Evolutionary conservation across 1,140 invertebrate species (phyloP).

Genomic region (Bombus sibiricus): DNA sequence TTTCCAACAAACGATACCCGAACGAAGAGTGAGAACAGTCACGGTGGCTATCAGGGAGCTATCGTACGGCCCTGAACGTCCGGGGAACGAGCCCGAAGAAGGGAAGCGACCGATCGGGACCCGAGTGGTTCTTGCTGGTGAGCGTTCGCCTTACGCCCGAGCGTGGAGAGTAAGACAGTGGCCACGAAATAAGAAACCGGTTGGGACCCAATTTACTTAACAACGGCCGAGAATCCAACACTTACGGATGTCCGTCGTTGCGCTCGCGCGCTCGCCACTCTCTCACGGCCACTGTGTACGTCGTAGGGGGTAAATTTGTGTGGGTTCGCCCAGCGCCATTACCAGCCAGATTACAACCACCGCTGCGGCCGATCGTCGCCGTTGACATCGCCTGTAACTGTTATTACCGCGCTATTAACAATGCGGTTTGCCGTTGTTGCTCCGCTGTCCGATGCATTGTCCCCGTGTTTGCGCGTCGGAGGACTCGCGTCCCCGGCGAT

Average conservation of each 20-base stretch:
- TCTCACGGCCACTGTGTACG: conserved; percentile 10
- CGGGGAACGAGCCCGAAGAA: conserved; percentile 47
- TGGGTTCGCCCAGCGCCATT: conserved; percentile 47
- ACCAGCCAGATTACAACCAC: conserved; percentile 60
- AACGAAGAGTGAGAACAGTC: background rate
- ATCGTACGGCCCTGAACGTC: conserved; percentile 60
- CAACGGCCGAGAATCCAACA: conserved; percentile 82
- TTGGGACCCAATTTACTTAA: conserved; percentile 83
- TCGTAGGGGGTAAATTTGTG: conserved; percentile 58
- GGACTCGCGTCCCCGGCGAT: background rate
- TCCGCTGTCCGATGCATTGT: conserved; percentile 36
- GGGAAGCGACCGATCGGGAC: conserved; percentile 57
- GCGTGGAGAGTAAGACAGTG: conserved; percentile 80
- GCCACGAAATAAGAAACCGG: conserved; percentile 83
- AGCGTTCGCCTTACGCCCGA: conserved; percentile 50
- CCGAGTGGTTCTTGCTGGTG: conserved; percentile 61
- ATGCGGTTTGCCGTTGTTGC: conserved; percentile 39
- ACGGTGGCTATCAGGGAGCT: background rate
- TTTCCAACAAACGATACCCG: background rate
- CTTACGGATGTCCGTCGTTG: conserved; percentile 77
- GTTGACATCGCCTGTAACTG: conserved; percentile 41
- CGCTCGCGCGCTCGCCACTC: conserved; percentile 33
- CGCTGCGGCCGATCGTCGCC: conserved; percentile 49
- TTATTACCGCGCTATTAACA: conserved; percentile 60
- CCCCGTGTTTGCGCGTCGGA: background rate